phyloP scores from a whole-genome alignment of 1,140 invertebrate genomes.

The Ooceraea biroi region DNA sequence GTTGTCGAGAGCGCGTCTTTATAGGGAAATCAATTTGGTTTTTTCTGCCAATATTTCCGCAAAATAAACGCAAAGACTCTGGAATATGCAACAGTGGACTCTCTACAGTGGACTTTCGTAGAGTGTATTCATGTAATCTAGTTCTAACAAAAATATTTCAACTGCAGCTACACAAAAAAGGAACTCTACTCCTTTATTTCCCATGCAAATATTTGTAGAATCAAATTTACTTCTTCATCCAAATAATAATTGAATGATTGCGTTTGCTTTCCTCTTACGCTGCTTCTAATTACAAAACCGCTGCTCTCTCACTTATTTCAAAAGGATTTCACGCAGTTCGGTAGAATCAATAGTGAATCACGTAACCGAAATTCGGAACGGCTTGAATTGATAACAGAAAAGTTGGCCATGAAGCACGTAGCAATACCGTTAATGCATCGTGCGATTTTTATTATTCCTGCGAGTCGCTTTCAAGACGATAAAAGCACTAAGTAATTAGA shows the following conservation, averaged over 20 bases:
- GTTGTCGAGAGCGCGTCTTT: no score
- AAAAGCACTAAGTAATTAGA: constrained; percentile 1
- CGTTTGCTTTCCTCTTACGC: constrained; percentile 15
- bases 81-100: no score
- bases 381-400: constrained; percentile 35
- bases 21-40: no score
- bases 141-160: neutral
- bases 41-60: no score
- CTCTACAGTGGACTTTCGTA: no score
- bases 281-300: neutral
- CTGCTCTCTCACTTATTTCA: constrained; percentile 1
- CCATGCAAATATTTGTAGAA: no score
- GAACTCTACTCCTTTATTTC: no score
- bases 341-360: constrained; percentile 16
- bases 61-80: no score
- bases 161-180: neutral
- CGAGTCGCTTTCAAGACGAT: neutral
- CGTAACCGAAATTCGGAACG: constrained; percentile 17
- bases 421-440: neutral
- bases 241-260: no score
- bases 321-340: constrained; percentile 12
- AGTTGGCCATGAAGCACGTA: neutral
- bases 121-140: neutral
- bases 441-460: constrained; percentile 47
- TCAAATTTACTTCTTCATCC: no score